Evolutionary conservation across 30 jellyfish, hydroid and myxozoan species (phyloP).

Genomic region (Chrysaora quinquecirrha): DNA sequence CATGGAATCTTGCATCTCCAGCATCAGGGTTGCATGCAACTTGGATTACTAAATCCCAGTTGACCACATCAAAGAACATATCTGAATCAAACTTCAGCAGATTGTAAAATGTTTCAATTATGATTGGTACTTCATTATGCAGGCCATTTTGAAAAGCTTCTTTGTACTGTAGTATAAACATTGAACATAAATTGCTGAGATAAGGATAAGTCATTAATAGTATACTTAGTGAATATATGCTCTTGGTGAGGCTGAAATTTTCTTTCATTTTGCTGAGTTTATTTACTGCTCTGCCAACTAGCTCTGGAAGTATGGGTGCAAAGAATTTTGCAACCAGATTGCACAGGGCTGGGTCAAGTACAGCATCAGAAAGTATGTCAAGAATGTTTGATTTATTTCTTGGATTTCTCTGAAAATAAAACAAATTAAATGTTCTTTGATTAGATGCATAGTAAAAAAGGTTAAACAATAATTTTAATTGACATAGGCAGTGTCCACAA

Average conservation of each 20-base stretch:
- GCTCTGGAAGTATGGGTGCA: constrained; percentile 36
- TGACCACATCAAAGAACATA: neutral
- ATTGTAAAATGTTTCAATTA: neutral
- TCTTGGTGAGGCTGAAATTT: neutral
- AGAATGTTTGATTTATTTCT: constrained; percentile 28
- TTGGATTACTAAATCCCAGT: neutral
- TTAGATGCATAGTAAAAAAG: too few relatives aligned
- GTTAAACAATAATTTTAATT: too few relatives aligned
- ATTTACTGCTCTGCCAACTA: constrained; percentile 29
- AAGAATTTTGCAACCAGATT: constrained; percentile 15
- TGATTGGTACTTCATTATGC: neutral
- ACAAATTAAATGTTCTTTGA: too few relatives aligned
- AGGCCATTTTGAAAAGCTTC: neutral
- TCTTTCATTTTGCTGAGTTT: neutral
- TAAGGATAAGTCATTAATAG: constrained; percentile 25
- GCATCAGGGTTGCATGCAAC: neutral
- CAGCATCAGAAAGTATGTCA: neutral
- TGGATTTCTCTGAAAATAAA: constrained; percentile 3
- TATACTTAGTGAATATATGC: constrained; percentile 32
- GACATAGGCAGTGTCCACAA: too few relatives aligned
- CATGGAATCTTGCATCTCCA: neutral
- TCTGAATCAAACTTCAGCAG: neutral
- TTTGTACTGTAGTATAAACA: neutral
- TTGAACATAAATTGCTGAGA: neutral
- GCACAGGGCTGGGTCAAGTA: constrained; percentile 17